Base-by-base conservation (phyloP, 2,888 invertebrate species). In the Mycalesis mineus region DNA sequence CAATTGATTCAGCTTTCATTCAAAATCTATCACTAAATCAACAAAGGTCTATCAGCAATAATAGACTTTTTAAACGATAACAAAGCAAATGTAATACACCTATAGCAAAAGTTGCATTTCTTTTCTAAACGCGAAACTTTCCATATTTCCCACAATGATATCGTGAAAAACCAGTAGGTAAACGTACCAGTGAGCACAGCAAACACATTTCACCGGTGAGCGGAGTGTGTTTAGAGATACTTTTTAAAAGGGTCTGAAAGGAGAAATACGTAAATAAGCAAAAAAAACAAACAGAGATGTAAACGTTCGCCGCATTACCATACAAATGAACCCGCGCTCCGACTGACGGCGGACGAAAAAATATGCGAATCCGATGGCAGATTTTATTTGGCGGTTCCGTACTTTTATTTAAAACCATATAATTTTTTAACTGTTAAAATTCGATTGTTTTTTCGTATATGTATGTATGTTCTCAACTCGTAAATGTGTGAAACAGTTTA, bases 281-380 rank as follows among this genome's bases (percentile, higher is more conserved):
- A 59, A 58, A 31, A 67, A 62, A 78, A 77, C 78, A 81, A 82
- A 82, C 79, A 81, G 71, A 82, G 82, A 83, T 82, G 83, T 82
- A 84, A 81, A 76, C 78, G 75, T 75, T 69, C 73, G 68, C 68
- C 71, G 71, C 78, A 86, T 86, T 85, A 82, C 75, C 85, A 86
- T 86, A 82, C 83, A 84, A 83, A 85, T 84, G 82, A 85, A 83
- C 72, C 70, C 68, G 69, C 41, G 31, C 17, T 17, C 28, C 52
- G 52, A 42, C 41, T 33, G 52, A 52, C 53, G 41, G 40, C 39
- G 15, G 47, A 29, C 42, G 49, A 29, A 45, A 31, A 47, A 47
- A 36, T 5, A 17, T 14, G 33, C 14, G 9, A 11, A 8, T 3
- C 49, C 28, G 36, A 36, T n/a, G 13, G 7, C 47, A 15, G 3